Evolutionary conservation across 2,888 invertebrate genomes (phyloP), one percentile per base, ranked within the genome.

Genomic region (Tenthredo scrophulariae): DNA sequence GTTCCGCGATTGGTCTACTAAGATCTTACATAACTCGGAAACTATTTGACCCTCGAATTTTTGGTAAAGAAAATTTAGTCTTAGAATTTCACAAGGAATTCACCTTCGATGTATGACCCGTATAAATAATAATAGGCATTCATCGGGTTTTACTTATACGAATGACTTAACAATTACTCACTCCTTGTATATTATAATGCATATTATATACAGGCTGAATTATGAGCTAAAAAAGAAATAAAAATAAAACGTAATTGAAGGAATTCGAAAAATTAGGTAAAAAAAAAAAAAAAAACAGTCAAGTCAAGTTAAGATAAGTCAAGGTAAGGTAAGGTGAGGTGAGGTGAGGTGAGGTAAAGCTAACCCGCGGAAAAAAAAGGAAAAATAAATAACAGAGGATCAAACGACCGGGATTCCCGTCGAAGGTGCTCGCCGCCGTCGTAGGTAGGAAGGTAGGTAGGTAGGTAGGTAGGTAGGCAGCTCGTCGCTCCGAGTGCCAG

Each of bases 391-490:
- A 62, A 26, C 7, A 26, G 46, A 46, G 74, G 74, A 74, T 74
- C 40, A 46, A 74, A 43, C 74, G 74, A 43, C 74, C 40, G 74
- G 40, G 43, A 67, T 77, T 33, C 77, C 26, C 77, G 54, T 50
- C 54, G 77, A 54, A 77, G 77, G 77, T 77, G 54, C 77, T 77
- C 77, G 77, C 37, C 77, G 77, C 2, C 29, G 77, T 37, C 33
- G 67, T 58, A 22, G 58, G 18, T 46, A 43, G 43, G 10, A 10
- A 43, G 43, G 43, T 18, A 67, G 67, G 33, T 0, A 67, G 67
- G 67, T 58, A 22, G 58, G 18, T 46, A 46, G 46, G 46, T 46
- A 46, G 46, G 46, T 33, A 67, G 67, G 33, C 33, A 67, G 67
- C 29, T 33, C 33, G 67, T 7, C 29, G 67, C 67, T 67, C 67